Base-by-base conservation (phyloP, 2,888 invertebrate species). In the Hylaea fasciaria region DNA sequence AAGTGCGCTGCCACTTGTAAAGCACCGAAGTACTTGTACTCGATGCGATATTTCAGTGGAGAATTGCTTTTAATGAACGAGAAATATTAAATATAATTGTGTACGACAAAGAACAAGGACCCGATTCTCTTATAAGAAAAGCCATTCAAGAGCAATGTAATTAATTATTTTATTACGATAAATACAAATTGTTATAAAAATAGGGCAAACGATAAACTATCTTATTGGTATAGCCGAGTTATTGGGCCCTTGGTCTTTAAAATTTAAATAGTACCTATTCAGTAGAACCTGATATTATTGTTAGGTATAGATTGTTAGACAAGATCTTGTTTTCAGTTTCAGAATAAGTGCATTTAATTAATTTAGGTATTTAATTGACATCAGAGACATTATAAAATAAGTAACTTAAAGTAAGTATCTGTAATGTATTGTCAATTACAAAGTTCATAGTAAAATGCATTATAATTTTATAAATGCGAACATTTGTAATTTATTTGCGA, bases 341-440 rank as follows among this genome's bases (percentile, higher is more conserved):
- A 2, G 7, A 9, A 32, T 7, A 32, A 9, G 1, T 32, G 32
- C 10, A 11, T 37, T 50, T 12, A 13, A 2, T 46, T 10, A 14
- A 9, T 14, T 13, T 13, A 13, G 1, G 4, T 40, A 13, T 40
- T 40, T 43, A 43, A 12, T 0, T 14, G 0, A 14, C 14, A 40
- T 14, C 14, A 39, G 8, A 41, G 9, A 13, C 39, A 45, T 39
- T 17, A 45, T 40, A 40, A 37, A 49, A 45, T 50, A 54, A 54
- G 44, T 54, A 22, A n/a, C 12, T 46, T 22, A 16, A 10, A 29
- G 32, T 52, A 48, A 48, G 40, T 58, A 41, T 48, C 39, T 57
- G 56, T 62, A 62, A 62, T 57, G 63, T 64, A 65, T 29, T 64
- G 69, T 70, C 70, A 70, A 70, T 70, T 70, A 70, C 55, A 57